Evolutionary conservation across 2,888 invertebrate genomes (phyloP).

Genomic region (Rhodophaea formosa): DNA sequence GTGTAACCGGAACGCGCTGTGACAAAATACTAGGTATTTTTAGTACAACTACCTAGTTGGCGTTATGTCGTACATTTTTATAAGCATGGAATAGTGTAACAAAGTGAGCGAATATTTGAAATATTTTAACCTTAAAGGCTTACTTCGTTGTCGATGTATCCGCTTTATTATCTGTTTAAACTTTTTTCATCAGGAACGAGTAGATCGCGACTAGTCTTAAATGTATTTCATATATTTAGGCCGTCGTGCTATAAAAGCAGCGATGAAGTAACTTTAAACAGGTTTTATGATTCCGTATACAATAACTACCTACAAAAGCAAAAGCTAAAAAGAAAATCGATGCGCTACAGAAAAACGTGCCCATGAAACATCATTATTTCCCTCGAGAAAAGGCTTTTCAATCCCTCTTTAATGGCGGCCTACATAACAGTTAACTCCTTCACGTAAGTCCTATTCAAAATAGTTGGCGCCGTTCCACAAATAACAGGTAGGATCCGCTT

Average conservation of each 20-base stretch:
- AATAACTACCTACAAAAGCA: not conserved
- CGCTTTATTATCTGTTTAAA: no score
- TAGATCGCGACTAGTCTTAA: no score
- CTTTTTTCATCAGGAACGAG: no score
- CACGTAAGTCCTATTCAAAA: slow-evolving; percentile 15
- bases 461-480: slow-evolving; percentile 18
- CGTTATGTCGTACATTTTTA: not conserved
- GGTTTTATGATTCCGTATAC: no score
- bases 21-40: slow-evolving; percentile 9
- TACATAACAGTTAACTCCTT: slow-evolving; percentile 16
- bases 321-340: not conserved
- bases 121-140: no score
- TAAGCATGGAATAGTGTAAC: no score
- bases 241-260: no score
- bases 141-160: no score
- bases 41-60: not conserved
- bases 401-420: not conserved
- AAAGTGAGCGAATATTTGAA: no score
- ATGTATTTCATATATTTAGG: no score
- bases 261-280: no score
- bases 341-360: not conserved
- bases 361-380: not conserved
- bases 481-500: slow-evolving; percentile 16
- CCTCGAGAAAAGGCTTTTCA: not conserved
- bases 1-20: not conserved